phyloP scores from a whole-genome alignment of 2,113 vertebrate genomes.

The Leptocoma aspasia region DNA sequence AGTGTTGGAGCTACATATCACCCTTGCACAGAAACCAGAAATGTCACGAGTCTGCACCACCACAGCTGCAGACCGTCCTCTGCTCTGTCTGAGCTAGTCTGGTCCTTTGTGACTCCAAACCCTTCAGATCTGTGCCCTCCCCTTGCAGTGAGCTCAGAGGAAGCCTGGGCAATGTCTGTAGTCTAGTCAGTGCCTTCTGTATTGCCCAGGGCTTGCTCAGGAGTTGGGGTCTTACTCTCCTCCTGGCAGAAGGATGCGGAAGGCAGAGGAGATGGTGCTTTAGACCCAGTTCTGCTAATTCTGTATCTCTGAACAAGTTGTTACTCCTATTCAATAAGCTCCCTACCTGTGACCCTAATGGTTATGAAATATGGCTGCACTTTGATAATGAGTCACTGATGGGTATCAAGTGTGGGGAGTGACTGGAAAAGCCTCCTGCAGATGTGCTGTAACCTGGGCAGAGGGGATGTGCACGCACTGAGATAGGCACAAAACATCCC shows the following conservation, averaged over 20 bases:
- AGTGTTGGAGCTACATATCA: not conserved
- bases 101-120: not conserved
- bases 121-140: not conserved
- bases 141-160: not conserved
- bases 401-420: not conserved
- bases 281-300: not conserved
- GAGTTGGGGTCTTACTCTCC: not conserved
- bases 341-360: not conserved
- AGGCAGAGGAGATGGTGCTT: not conserved
- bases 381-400: not conserved
- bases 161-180: not conserved
- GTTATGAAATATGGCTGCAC: not conserved
- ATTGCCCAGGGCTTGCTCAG: not conserved
- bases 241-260: not conserved
- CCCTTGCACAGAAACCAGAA: not conserved
- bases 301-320: not conserved
- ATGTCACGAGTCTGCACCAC: not conserved
- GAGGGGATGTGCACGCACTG: not conserved
- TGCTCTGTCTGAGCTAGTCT: not conserved
- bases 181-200: not conserved
- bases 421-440: not conserved
- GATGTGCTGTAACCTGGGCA: not conserved
- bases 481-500: not conserved
- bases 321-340: not conserved
- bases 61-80: not conserved